Evolutionary conservation across 2,113 vertebrate genomes (phyloP), one percentile per base, ranked within the genome.

Genomic region (Chaenogobius annularis): DNA sequence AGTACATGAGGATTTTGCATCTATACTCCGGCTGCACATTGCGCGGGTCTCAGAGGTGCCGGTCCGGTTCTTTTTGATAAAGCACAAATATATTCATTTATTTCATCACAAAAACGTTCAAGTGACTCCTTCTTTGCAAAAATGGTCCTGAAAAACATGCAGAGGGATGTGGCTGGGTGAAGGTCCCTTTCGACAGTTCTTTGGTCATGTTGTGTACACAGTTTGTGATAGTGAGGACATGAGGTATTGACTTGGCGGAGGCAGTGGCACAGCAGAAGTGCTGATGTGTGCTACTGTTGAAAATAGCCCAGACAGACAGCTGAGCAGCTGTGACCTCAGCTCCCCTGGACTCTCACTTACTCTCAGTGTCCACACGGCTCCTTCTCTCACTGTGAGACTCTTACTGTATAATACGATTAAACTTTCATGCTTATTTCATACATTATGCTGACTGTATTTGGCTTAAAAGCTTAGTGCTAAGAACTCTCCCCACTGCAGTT

Each of bases 251-350:
- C 72, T 80, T 66, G 77, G 83, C 72, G 48, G 47, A 78, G 75
- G 75, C 59, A 75, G 63, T 78, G 62, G 77, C 70, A 82, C 87
- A 90, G 87, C 87, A 90, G 87, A 89, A 90, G 87, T 66, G 88
- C 89, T 89, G 88, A 92, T 86, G 87, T 90, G 77, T 79, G 82
- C 83, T 81, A 61, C 78, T 43, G 72, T 86, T 88, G 84, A 82
- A 92, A 92, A 90, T 90, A 92, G 85, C 81, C 81, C 87, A 88
- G 88, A 88, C 90, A 85, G 88, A 89, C 88, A 92, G 88, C 89
- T 85, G 85, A 90, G 90, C 89, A 87, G 89, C 89, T 90, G 85
- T 90, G 90, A 90, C 89, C 90, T 90, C 78, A 83, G 78, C 78
- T 88, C 87, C 73, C 84, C 86, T 47, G 68, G 79, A 83, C 78